A percentile compares a stretch with the other conserved stretches of the same genome.
phyloP scores from a whole-genome alignment of 2,797 vertebrate genomes.

The Alectoris magna region DNA sequence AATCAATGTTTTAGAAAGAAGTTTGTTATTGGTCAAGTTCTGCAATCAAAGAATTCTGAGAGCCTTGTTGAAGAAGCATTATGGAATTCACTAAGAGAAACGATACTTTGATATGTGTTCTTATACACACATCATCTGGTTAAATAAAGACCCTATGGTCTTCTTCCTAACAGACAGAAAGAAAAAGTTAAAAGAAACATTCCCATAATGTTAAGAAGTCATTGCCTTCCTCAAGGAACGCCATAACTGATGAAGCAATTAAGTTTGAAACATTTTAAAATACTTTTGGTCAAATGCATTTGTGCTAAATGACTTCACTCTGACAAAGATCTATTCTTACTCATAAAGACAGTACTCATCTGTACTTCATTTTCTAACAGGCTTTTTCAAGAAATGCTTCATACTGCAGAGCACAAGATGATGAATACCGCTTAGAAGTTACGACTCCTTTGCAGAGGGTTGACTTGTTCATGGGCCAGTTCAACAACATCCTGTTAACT shows the following conservation, averaged over 20 bases:
- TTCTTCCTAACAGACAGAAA: not conserved
- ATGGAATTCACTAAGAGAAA: not conserved
- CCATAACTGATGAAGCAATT: slow-evolving; percentile 56
- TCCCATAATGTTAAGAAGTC: slow-evolving; percentile 17
- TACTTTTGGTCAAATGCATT: slow-evolving; percentile 59
- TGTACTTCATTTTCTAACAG: slow-evolving; percentile 81
- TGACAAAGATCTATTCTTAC: slow-evolving; percentile 52
- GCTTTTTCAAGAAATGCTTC: slow-evolving; percentile 87
- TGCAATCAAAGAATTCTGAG: not conserved
- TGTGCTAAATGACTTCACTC: slow-evolving; percentile 61
- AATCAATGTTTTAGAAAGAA: not conserved
- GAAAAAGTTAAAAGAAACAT: not conserved
- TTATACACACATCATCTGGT: not conserved
- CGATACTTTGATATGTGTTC: not conserved
- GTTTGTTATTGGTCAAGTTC: not conserved
- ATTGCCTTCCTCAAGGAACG: not conserved
- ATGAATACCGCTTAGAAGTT: slow-evolving; percentile 92
- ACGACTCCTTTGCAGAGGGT: slow-evolving; percentile 89
- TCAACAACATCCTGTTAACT: slow-evolving; percentile 89
- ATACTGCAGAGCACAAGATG: slow-evolving; percentile 88
- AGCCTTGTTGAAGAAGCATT: not conserved
- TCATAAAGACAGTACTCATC: slow-evolving; percentile 47
- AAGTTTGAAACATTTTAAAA: slow-evolving; percentile 64
- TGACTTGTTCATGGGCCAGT: slow-evolving; percentile 91
- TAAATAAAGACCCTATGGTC: not conserved